Percentiles rank a stretch among this genome's conserved stretches.
phyloP scores from a whole-genome alignment of 2,888 invertebrate species.

The Oxycera nigricornis region DNA sequence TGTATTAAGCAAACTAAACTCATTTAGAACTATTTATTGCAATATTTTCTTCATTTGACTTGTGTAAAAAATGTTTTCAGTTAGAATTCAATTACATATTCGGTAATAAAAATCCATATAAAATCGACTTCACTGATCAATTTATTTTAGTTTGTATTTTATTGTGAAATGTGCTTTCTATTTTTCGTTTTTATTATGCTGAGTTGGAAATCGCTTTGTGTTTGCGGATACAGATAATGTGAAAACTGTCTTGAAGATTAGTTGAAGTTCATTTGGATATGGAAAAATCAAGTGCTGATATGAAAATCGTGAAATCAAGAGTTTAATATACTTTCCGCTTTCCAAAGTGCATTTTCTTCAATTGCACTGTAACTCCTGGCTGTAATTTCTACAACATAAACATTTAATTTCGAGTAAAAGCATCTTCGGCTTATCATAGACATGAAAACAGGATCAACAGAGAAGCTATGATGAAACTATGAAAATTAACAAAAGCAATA shows the following conservation, averaged over 20 bases:
- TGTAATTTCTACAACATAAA: no score
- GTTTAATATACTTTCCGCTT: no score
- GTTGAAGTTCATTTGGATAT: not conserved
- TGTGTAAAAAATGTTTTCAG: conserved; percentile 14
- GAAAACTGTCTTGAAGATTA: not conserved
- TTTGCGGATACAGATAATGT: not conserved
- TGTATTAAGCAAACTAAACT: not conserved
- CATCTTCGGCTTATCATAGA: no score
- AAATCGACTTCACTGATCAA: conserved; percentile 27
- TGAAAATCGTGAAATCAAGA: no score
- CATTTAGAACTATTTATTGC: not conserved
- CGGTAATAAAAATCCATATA: conserved; percentile 28
- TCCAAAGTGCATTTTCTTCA: no score
- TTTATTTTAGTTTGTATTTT: conserved; percentile 12
- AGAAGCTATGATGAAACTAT: no score
- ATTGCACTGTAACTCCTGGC: no score
- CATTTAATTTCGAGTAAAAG: no score
- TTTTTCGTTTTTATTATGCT: not conserved
- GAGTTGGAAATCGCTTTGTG: not conserved
- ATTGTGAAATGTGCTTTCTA: not conserved
- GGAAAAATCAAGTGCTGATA: no score
- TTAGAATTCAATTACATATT: not conserved
- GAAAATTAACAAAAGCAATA: no score
- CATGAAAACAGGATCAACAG: no score
- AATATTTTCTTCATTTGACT: not conserved